Conservation (phyloP, 2,797 vertebrate genomes). For the Acanthis flammea region DNA sequence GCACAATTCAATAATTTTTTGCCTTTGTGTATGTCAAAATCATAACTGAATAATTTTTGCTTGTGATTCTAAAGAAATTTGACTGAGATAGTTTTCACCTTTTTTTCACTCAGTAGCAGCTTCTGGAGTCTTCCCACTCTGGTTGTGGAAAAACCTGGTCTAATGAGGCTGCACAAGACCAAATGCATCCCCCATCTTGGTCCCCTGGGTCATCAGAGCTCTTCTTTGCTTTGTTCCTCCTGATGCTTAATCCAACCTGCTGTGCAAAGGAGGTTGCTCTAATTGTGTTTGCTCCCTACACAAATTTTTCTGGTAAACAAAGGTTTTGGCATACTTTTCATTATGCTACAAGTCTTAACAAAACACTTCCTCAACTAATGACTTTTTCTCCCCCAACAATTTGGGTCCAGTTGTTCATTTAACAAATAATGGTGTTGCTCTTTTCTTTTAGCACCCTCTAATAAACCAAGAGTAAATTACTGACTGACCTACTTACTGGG, state of each 20-base stretch:
- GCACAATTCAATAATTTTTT: background rate
- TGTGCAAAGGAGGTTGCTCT: background rate
- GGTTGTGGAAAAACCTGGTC: background rate
- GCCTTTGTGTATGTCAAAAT: background rate
- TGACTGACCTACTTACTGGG: conserved; percentile 63
- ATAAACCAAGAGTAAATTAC: conserved; percentile 55
- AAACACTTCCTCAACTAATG: background rate
- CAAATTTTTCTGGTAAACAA: background rate
- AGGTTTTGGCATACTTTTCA: background rate
- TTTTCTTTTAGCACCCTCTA: conserved; percentile 42
- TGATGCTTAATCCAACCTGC: background rate
- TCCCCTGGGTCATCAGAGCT: background rate
- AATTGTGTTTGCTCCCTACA: background rate
- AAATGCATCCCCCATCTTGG: background rate
- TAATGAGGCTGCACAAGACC: background rate
- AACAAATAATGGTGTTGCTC: conserved; percentile 19
- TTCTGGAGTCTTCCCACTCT: background rate
- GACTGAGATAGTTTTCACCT: background rate
- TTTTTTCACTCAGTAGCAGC: background rate
- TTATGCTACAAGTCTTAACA: background rate
- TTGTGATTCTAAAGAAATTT: background rate
- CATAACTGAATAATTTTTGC: background rate
- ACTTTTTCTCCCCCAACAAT: background rate
- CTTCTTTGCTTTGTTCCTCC: background rate
- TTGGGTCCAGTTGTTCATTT: conserved; percentile 32